phyloP scores from a whole-genome alignment of 2,113 vertebrate genomes.

The Vulpes vulpes region DNA sequence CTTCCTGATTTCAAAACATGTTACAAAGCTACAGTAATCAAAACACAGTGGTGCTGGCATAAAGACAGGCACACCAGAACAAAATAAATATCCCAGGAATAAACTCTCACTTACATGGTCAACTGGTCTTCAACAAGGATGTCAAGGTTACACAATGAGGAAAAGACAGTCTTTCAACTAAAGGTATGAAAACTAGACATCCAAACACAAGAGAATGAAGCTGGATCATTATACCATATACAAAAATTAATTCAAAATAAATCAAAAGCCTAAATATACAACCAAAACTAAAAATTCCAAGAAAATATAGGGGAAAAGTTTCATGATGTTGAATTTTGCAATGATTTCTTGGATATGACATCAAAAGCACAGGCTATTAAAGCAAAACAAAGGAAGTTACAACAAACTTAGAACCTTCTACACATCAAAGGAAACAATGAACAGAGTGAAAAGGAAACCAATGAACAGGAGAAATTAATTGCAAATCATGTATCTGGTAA shows the following conservation, averaged over 20 bases:
- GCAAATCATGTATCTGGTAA: background rate
- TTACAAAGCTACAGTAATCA: constrained; percentile 1
- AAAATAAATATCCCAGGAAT: background rate
- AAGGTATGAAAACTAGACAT: background rate
- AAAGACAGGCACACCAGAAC: background rate
- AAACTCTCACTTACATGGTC: background rate
- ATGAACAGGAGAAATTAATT: background rate
- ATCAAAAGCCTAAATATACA: background rate
- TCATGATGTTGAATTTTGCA: background rate
- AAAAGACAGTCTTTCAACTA: background rate
- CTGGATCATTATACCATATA: background rate
- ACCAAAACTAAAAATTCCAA: background rate
- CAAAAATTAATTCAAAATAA: background rate
- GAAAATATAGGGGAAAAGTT: background rate
- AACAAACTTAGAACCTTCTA: background rate
- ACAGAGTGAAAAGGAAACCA: background rate
- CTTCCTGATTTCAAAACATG: background rate
- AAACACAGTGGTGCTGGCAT: background rate
- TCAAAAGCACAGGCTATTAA: background rate
- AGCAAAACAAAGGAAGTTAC: background rate
- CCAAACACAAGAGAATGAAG: background rate
- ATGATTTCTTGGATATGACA: background rate
- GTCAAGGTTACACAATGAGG: background rate
- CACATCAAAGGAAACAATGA: constrained; percentile 11
- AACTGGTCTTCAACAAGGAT: background rate